A percentile compares a stretch with the other conserved stretches of the same genome.
Conservation (phyloP, 1,140 invertebrate species). For the Ostrea edulis region DNA sequence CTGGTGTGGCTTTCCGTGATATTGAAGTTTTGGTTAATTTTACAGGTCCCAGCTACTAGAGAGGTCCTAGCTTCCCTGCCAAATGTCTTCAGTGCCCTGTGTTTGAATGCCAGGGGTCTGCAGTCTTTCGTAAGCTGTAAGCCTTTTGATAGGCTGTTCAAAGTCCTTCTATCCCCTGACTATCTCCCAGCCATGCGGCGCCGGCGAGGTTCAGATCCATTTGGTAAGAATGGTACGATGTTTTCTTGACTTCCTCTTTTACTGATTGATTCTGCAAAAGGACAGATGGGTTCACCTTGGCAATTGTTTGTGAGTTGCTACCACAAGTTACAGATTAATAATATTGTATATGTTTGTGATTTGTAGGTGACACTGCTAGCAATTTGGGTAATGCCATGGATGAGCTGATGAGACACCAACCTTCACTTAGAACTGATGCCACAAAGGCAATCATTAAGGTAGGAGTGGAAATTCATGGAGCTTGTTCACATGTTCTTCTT, state of each 20-base stretch:
- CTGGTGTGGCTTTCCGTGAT: too few relatives aligned
- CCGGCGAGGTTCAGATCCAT: conserved; percentile 88
- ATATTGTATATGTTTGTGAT: not conserved
- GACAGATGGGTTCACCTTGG: not conserved
- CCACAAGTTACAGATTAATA: not conserved
- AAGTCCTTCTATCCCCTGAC: conserved; percentile 89
- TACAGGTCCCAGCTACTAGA: conserved; percentile 89
- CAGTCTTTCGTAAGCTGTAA: conserved; percentile 89
- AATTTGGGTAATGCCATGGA: conserved; percentile 96
- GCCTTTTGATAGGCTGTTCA: conserved; percentile 91
- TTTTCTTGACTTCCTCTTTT: not conserved
- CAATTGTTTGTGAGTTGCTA: not conserved
- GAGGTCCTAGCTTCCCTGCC: conserved; percentile 94
- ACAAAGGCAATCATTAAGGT: conserved; percentile 90
- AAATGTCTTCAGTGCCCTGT: conserved; percentile 94
- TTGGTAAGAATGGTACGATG: conserved; percentile 81
- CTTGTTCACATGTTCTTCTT: not conserved
- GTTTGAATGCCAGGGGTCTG: conserved; percentile 91
- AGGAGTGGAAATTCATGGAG: conserved; percentile 43
- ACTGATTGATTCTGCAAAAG: not conserved
- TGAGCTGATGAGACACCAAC: conserved; percentile 95
- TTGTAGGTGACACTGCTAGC: conserved; percentile 88
- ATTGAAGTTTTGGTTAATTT: not conserved
- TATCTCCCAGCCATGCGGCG: conserved; percentile 93
- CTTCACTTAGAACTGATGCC: conserved; percentile 89